Conservation (phyloP, 2,888 invertebrate species). For the Macrosoma leucophasiata region DNA sequence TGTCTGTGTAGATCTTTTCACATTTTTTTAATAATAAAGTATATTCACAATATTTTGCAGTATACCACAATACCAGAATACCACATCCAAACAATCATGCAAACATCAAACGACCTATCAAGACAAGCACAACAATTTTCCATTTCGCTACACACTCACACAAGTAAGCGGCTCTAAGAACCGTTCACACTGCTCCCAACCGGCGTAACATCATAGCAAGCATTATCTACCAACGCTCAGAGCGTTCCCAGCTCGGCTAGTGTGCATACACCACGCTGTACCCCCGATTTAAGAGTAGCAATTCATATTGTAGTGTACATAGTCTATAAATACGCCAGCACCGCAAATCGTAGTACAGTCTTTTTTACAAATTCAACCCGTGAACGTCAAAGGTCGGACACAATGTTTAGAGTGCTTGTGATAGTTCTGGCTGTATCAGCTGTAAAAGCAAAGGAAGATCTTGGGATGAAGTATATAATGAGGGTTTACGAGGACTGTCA, state of each 20-base stretch:
- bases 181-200: constrained; percentile 21
- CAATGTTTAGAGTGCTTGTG: constrained; percentile 43
- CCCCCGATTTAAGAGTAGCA: constrained; percentile 45
- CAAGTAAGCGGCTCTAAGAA: constrained; percentile 22
- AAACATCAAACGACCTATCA: constrained; percentile 31
- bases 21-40: constrained; percentile 3
- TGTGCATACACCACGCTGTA: constrained; percentile 29
- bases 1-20: neutral
- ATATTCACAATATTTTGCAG: too few relatives aligned
- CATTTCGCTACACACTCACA: constrained; percentile 42
- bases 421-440: constrained; percentile 36
- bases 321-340: constrained; percentile 63
- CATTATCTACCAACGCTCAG: constrained; percentile 8
- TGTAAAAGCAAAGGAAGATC: constrained; percentile 45
- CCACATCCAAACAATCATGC: constrained; percentile 22
- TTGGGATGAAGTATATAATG: constrained; percentile 79
- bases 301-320: constrained; percentile 47
- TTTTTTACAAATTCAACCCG: constrained; percentile 64
- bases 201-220: constrained; percentile 7
- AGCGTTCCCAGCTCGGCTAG: constrained; percentile 9
- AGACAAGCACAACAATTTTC: constrained; percentile 38
- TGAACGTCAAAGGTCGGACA: constrained; percentile 37
- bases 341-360: constrained; percentile 58
- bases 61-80: constrained; percentile 4
- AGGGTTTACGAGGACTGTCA: constrained; percentile 88